Evolutionary conservation across 2,797 vertebrate genomes (phyloP).

Genomic region (Spondyliosoma cantharus): DNA sequence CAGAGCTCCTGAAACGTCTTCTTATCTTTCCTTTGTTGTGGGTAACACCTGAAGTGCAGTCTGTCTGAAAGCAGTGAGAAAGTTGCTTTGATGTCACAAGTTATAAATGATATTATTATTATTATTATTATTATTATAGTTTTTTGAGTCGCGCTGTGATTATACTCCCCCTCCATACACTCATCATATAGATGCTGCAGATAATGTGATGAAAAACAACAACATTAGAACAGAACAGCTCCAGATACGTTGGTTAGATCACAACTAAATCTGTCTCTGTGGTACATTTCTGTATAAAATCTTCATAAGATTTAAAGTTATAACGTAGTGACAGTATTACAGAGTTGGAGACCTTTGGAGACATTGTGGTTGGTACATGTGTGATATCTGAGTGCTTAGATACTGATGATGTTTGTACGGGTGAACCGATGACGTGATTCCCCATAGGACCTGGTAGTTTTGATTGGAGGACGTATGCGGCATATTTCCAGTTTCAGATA

Average conservation of each 20-base stretch:
- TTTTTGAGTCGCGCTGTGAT: background rate
- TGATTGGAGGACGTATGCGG: background rate
- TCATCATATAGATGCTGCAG: background rate
- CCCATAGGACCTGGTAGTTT: background rate
- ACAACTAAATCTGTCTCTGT: background rate
- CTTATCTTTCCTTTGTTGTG: background rate
- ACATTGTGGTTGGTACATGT: constrained; percentile 3
- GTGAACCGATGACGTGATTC: background rate
- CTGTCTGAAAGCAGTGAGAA: background rate
- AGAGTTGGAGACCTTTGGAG: background rate
- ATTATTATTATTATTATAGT: too few species aligned
- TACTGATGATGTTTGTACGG: background rate
- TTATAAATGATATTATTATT: background rate
- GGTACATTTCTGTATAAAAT: background rate
- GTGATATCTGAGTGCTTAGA: background rate
- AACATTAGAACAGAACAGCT: too few species aligned
- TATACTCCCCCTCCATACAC: background rate
- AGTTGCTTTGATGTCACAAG: background rate
- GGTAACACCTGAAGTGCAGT: background rate
- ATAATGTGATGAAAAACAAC: background rate
- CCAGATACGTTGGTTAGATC: background rate
- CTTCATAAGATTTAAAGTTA: background rate
- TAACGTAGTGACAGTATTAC: background rate
- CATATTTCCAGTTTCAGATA: background rate
- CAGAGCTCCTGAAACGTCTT: background rate